phyloP scores from a whole-genome alignment of 2,888 invertebrate species.

The Ypsolopha scabrella region DNA sequence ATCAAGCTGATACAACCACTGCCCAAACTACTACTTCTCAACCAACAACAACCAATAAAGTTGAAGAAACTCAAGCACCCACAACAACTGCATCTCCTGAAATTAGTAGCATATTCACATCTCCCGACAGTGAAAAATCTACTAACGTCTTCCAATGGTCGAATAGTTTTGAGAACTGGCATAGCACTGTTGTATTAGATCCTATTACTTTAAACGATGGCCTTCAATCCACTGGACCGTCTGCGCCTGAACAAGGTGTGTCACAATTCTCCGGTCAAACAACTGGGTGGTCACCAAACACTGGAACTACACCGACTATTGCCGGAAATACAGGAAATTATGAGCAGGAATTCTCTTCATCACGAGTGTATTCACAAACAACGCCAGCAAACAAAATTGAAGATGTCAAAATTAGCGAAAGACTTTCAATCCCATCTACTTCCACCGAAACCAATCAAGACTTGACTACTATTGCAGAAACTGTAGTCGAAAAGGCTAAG shows the following conservation, averaged over 20 bases:
- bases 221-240: slow-evolving; percentile 44
- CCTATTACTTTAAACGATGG: slow-evolving; percentile 80
- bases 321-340: slow-evolving; percentile 30
- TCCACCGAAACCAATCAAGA: slow-evolving; percentile 68
- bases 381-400: slow-evolving; percentile 20
- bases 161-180: slow-evolving; percentile 67
- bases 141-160: slow-evolving; percentile 65
- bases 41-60: slow-evolving; percentile 29
- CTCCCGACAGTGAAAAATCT: slow-evolving; percentile 46
- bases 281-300: slow-evolving; percentile 20
- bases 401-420: slow-evolving; percentile 41
- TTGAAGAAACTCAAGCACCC: slow-evolving; percentile 29
- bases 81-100: slow-evolving; percentile 39
- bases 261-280: slow-evolving; percentile 33
- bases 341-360: slow-evolving; percentile 43
- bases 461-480: slow-evolving; percentile 74
- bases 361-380: slow-evolving; percentile 32
- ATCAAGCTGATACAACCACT: slow-evolving; percentile 25
- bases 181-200: slow-evolving; percentile 77
- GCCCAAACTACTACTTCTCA: slow-evolving; percentile 28
- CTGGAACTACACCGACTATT: slow-evolving; percentile 24
- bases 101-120: slow-evolving; percentile 41
- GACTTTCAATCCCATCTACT: slow-evolving; percentile 38
- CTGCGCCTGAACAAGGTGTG: slow-evolving; percentile 21
- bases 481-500: slow-evolving; percentile 77